Conservation (phyloP, 2,888 invertebrate genomes). For the Argynnis bischoffii region DNA sequence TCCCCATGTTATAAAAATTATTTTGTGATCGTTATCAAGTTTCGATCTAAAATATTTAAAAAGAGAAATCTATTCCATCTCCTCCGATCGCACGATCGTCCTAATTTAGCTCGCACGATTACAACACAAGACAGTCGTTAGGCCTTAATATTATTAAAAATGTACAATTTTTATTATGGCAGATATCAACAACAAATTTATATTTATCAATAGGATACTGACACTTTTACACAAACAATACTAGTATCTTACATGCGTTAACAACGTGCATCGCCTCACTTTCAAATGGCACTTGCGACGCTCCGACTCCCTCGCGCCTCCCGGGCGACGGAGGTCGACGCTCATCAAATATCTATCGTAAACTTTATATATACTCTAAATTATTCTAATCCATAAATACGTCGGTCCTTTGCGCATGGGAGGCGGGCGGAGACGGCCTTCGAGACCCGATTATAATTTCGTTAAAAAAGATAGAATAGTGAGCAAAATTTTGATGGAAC, state of each 20-base stretch:
- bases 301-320: conserved; percentile 42
- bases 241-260: conserved; percentile 62
- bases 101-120: conserved; percentile 54
- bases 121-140: conserved; percentile 79
- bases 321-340: conserved; percentile 45
- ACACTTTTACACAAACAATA: conserved; percentile 71
- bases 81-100: conserved; percentile 24
- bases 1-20: conserved; percentile 37
- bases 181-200: conserved; percentile 80
- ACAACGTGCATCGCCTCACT: conserved; percentile 54
- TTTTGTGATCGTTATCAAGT: conserved; percentile 62
- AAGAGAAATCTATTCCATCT: conserved; percentile 41
- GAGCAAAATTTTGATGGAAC: conserved; percentile 42
- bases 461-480: conserved; percentile 35
- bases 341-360: conserved; percentile 39
- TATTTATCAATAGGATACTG: conserved; percentile 67
- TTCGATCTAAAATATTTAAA: conserved; percentile 47
- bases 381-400: conserved; percentile 61
- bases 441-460: conserved; percentile 18
- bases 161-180: conserved; percentile 80
- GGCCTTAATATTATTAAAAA: conserved; percentile 74
- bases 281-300: conserved; percentile 65
- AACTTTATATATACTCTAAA: conserved; percentile 41
- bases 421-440: conserved; percentile 10
- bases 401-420: conserved; percentile 48